These are phyloP conservation scores for Chaetogeoica ovagalla DNA, from an alignment of 2,888 invertebrate genomes.

Conservation along the genomic window DNA sequence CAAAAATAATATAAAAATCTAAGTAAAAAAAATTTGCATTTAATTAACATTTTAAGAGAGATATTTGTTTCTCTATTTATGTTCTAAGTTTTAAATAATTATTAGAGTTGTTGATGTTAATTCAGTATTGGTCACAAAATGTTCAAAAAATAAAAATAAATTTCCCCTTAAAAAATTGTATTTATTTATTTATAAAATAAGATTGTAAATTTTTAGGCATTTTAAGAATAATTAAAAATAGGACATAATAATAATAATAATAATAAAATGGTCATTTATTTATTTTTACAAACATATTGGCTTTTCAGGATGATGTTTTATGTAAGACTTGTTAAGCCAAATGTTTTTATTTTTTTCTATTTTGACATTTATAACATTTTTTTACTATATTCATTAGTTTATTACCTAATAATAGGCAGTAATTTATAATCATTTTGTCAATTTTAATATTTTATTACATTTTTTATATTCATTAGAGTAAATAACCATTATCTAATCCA, in stretches of 20 bases:
- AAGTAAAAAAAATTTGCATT: no score
- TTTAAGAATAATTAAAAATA: conserved; percentile 31
- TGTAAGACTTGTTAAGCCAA: conserved; percentile 49
- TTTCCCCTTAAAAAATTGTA: neutral
- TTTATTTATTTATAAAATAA: conserved; percentile 4
- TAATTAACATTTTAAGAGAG: no score
- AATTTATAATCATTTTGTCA: no score
- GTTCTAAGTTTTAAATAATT: neutral
- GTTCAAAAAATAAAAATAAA: neutral
- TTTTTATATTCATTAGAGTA: neutral
- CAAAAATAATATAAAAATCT: no score
- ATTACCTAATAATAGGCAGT: neutral
- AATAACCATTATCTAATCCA: neutral
- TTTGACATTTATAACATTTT: neutral
- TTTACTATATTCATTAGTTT: neutral
- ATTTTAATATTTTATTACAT: neutral
- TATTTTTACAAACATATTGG: conserved; percentile 33
- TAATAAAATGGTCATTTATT: conserved; percentile 18
- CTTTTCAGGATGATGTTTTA: conserved; percentile 49
- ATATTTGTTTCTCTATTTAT: neutral
- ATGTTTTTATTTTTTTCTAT: conserved; percentile 23
- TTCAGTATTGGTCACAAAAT: neutral
- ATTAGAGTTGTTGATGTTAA: neutral
- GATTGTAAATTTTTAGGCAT: conserved; percentile 2
- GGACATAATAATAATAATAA: conserved; percentile 10